Evolutionary conservation across 2,888 invertebrate genomes (phyloP), one percentile per base, ranked within the genome.

Genomic region (Spodoptera picta): DNA sequence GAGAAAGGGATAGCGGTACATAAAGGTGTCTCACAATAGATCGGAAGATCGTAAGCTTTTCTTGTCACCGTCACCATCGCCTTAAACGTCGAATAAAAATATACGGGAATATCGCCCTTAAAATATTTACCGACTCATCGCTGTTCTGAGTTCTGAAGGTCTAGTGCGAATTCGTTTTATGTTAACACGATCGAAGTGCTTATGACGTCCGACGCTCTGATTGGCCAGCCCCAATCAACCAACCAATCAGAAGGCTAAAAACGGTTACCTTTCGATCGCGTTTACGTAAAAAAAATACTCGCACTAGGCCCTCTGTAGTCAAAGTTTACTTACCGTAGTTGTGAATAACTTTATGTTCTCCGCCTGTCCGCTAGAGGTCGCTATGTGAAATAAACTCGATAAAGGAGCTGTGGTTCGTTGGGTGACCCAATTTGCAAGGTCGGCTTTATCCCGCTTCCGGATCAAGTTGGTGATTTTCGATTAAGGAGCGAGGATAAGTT

Each of bases 361-460:
- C 44, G 36, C 47, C 60, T 56, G 45, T 48, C 67, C 58, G 58
- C 54, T 41, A 60, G 76, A 64, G 69, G 73, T 65, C 67, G 61
- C 58, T 49, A 54, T 65, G 65, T 60, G 62, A 63, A 65, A 77
- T 75, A 74, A 77, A 74, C 70, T 65, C 65, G 62, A 63, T 64
- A 65, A 70, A 76, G 63, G 62, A 43, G 77, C 78, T 71, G 69
- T 75, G 83, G 78, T 68, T 82, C 80, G 80, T 83, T 81, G 80
- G 71, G 60, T 85, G 84, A 83, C 86, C 83, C 82, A 85, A 80
- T 87, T 87, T 77, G 56, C 69, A 67, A 79, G 83, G 83, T 79
- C 80, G 72, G 63, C 60, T 68, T 69, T 69, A 59, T 58, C 76
- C 65, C 64, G 24, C 46, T 77, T 65, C 68, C 71, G 48, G 55